phyloP scores from a whole-genome alignment of 2,888 invertebrate species.

The Iphiclides podalirius region DNA sequence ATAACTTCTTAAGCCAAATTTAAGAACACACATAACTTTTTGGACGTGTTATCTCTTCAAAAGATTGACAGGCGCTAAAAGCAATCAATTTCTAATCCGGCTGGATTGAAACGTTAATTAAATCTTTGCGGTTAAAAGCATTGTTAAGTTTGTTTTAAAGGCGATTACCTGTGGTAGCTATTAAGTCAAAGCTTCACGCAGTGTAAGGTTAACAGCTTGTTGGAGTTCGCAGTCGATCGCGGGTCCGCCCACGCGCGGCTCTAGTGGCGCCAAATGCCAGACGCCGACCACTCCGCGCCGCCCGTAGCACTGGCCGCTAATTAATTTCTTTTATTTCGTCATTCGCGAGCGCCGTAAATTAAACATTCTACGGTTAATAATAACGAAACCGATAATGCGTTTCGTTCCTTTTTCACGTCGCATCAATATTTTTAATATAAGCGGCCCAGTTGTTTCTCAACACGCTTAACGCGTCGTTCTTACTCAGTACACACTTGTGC shows the following conservation, averaged over 20 bases:
- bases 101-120: background rate
- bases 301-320: conserved; percentile 21
- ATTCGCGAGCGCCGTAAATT: conserved; percentile 10
- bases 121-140: conserved; percentile 9
- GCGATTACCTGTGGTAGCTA: conserved; percentile 48
- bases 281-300: conserved; percentile 28
- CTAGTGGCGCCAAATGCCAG: conserved; percentile 36
- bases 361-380: conserved; percentile 9
- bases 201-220: conserved; percentile 57
- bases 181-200: conserved; percentile 41
- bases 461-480: too few relatives aligned
- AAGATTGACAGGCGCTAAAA: background rate
- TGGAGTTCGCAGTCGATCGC: conserved; percentile 45
- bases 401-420: conserved; percentile 5
- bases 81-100: background rate
- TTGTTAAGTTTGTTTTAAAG: conserved; percentile 17
- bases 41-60: too few relatives aligned
- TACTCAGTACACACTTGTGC: too few relatives aligned
- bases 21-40: too few relatives aligned
- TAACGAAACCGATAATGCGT: conserved; percentile 3
- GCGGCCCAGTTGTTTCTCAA: too few relatives aligned
- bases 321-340: conserved; percentile 26
- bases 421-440: too few relatives aligned
- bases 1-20: too few relatives aligned
- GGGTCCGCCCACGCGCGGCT: conserved; percentile 58